Conservation (phyloP, 2,888 invertebrate genomes). For the Coecobrya sp. region DNA sequence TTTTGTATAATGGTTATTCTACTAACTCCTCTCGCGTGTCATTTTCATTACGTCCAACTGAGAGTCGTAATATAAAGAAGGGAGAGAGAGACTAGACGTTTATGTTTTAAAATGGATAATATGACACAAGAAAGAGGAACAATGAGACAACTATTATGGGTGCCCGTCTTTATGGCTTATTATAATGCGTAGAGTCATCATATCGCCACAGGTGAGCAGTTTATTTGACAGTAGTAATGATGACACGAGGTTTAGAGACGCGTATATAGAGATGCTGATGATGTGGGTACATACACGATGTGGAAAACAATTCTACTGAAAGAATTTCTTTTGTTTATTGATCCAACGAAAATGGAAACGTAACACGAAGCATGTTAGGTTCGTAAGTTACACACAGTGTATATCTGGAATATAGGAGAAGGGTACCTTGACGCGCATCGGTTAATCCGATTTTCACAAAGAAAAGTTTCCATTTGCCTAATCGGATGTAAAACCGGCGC, state of each 20-base stretch:
- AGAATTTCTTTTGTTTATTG: constrained; percentile 2
- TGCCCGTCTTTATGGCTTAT: background rate
- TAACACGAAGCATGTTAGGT: too few relatives aligned
- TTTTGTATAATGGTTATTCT: background rate
- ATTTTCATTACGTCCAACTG: constrained; percentile 6
- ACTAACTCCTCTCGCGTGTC: background rate
- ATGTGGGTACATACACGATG: too few relatives aligned
- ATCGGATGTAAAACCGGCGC: background rate
- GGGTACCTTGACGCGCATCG: background rate
- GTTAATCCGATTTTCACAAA: constrained; percentile 23
- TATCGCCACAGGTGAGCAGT: background rate
- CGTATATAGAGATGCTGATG: too few relatives aligned
- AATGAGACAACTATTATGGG: background rate
- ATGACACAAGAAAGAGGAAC: background rate
- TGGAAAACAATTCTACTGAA: too few relatives aligned
- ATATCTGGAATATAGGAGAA: background rate
- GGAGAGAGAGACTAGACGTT: background rate
- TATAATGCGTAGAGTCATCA: background rate
- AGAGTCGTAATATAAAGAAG: background rate
- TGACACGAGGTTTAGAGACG: too few relatives aligned
- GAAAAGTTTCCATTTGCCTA: background rate
- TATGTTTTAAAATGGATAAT: background rate
- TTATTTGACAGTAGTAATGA: too few relatives aligned
- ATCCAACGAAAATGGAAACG: background rate
- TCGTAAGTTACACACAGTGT: background rate